phyloP scores from a whole-genome alignment of 2,797 vertebrate genomes.

The Hydrophis major region DNA sequence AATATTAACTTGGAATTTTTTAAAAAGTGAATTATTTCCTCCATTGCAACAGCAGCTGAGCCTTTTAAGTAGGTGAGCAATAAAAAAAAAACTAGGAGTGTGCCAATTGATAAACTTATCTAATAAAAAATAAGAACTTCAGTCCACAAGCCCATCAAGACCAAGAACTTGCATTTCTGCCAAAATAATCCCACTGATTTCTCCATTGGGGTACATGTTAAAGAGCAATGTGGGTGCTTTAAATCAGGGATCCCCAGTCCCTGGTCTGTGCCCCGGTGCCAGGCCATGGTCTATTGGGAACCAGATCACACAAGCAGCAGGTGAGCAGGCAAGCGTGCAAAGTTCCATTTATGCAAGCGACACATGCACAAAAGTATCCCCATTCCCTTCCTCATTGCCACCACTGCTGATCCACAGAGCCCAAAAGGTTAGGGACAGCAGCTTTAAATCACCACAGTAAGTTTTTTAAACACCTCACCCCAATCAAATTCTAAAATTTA shows the following conservation, averaged over 20 bases:
- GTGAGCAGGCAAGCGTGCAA: not conserved
- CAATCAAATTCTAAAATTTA: not conserved
- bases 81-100: not conserved
- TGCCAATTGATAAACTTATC: conserved; percentile 10
- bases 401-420: not conserved
- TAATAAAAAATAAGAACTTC: conserved; percentile 19
- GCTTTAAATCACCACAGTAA: not conserved
- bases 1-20: not conserved
- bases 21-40: not conserved
- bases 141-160: conserved; percentile 10
- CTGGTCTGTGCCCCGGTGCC: not conserved
- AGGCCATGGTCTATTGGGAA: not conserved
- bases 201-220: not conserved
- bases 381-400: not conserved
- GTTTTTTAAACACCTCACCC: not conserved
- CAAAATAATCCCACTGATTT: conserved; percentile 4
- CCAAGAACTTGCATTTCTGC: conserved; percentile 12
- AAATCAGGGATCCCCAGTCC: not conserved
- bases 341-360: not conserved
- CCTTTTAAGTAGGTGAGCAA: not conserved
- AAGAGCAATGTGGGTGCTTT: not conserved
- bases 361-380: not conserved
- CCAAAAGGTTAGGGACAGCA: not conserved
- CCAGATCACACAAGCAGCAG: not conserved
- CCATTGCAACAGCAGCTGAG: not conserved